Conservation (phyloP, 2,888 invertebrate genomes). For the Erynnis tages region DNA sequence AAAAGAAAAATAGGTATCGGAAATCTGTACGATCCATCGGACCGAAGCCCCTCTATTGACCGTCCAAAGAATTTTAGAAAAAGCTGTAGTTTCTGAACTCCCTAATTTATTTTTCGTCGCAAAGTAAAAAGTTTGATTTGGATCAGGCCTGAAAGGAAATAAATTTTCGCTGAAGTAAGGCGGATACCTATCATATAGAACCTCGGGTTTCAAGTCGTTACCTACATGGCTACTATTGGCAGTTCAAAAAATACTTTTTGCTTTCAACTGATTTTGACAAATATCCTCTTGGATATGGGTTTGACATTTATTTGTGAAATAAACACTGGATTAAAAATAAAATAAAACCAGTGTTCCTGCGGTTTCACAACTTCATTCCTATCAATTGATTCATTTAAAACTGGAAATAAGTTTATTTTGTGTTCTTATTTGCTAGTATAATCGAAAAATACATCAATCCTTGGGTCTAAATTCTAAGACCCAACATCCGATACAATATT, state of each 20-base stretch:
- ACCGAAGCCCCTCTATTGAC: slow-evolving; percentile 7
- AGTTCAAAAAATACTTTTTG: background rate
- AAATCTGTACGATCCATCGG: slow-evolving; percentile 5
- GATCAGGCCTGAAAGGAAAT: slow-evolving; percentile 18
- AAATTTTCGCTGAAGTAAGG: slow-evolving; percentile 16
- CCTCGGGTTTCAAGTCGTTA: slow-evolving; percentile 2
- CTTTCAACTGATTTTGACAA: no score
- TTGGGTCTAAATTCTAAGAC: no score
- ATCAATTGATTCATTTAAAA: no score
- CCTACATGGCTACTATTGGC: background rate
- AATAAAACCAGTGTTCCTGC: no score
- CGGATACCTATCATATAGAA: background rate
- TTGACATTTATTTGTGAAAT: no score
- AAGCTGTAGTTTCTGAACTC: slow-evolving; percentile 4
- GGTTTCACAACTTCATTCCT: no score
- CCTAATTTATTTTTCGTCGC: slow-evolving; percentile 13
- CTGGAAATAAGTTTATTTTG: no score
- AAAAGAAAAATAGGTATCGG: slow-evolving; percentile 7
- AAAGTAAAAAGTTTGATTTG: slow-evolving; percentile 20
- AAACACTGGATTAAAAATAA: no score
- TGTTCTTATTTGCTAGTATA: no score
- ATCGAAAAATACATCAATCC: no score
- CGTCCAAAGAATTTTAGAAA: slow-evolving; percentile 11
- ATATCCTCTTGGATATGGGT: no score
- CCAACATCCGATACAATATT: no score